Conservation (phyloP, 1,140 invertebrate species). For the Trachelipus rathkii region DNA sequence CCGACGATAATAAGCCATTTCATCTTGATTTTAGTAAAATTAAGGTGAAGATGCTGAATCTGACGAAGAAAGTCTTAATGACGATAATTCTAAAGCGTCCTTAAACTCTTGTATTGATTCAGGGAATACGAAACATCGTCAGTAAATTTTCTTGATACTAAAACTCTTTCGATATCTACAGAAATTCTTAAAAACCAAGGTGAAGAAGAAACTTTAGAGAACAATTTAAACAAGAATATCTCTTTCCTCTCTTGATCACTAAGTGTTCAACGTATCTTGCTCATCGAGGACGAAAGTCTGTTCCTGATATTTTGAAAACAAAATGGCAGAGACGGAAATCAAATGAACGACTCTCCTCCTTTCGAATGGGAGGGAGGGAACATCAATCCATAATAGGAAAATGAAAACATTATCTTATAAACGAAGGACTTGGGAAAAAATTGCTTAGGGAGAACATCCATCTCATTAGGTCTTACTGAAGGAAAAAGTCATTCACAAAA, state of each 20-base stretch:
- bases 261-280: neutral
- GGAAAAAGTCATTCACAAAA: conserved; percentile 1
- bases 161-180: neutral
- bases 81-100: neutral
- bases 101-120: neutral
- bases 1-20: neutral
- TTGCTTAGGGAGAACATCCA: conserved; percentile 16
- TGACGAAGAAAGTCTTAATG: neutral
- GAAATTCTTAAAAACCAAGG: neutral
- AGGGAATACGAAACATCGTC: neutral
- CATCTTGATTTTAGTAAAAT: neutral
- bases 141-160: neutral
- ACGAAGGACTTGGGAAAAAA: conserved; percentile 32
- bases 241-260: neutral
- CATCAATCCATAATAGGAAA: conserved; percentile 31
- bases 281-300: conserved; percentile 50
- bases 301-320: conserved; percentile 38
- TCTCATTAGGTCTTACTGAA: neutral
- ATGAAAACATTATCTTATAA: conserved; percentile 41
- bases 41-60: neutral
- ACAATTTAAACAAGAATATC: too few species aligned
- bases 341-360: conserved; percentile 50
- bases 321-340: conserved; percentile 40
- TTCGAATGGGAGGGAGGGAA: conserved; percentile 48
- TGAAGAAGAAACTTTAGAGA: neutral